A percentile compares a stretch with the other conserved stretches of the same genome.
Evolutionary conservation across 2,113 vertebrate species (phyloP).

Genomic region (Gobio gobio): DNA sequence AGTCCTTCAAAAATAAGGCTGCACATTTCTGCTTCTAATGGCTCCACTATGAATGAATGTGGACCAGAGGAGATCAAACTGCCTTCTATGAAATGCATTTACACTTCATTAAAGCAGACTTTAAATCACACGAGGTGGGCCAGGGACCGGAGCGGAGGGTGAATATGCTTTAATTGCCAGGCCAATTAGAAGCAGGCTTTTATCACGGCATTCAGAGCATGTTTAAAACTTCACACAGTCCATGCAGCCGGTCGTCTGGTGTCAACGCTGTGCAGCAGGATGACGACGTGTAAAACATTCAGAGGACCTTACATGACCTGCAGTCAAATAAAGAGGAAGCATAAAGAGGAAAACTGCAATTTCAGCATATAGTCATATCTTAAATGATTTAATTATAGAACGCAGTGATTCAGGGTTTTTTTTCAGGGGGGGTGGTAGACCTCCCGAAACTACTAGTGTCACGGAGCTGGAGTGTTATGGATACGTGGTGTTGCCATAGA

Average conservation of each 20-base stretch:
- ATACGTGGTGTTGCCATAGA: no score
- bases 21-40: not conserved
- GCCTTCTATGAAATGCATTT: slow-evolving; percentile 36
- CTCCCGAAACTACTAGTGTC: no score
- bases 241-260: not conserved
- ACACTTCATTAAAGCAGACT: slow-evolving; percentile 32
- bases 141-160: slow-evolving; percentile 24
- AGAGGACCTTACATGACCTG: slow-evolving; percentile 26
- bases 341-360: not conserved
- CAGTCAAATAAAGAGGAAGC: slow-evolving; percentile 2
- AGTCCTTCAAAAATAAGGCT: not conserved
- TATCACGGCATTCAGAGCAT: slow-evolving; percentile 8
- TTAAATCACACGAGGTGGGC: not conserved
- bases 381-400: not conserved
- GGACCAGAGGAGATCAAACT: slow-evolving; percentile 28
- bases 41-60: not conserved
- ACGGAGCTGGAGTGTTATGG: no score
- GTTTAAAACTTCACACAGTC: slow-evolving; percentile 25
- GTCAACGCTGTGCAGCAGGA: slow-evolving; percentile 10
- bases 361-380: not conserved
- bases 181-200: slow-evolving; percentile 50
- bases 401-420: no score
- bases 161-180: slow-evolving; percentile 44
- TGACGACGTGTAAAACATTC: slow-evolving; percentile 1
- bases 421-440: no score